Evolutionary conservation across 2,113 vertebrate species (phyloP).

Genomic region (Dissostichus mawsoni): DNA sequence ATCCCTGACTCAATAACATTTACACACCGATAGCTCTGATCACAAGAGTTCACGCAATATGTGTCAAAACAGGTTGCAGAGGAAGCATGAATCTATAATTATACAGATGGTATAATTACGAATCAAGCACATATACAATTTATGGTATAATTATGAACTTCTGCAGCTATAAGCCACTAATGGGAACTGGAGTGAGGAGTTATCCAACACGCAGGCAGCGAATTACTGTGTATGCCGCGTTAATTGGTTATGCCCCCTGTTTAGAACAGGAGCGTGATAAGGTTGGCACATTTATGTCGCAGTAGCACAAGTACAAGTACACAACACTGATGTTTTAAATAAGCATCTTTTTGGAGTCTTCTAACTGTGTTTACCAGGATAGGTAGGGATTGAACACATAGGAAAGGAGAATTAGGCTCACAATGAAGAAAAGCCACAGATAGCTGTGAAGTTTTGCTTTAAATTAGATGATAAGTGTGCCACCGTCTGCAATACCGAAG

Average conservation of each 20-base stretch:
- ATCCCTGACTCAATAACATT: slow-evolving; percentile 63
- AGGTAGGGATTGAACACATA: not conserved
- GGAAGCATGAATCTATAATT: slow-evolving; percentile 79
- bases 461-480: slow-evolving; percentile 16
- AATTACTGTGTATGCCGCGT: slow-evolving; percentile 77
- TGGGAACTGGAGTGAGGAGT: slow-evolving; percentile 77
- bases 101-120: slow-evolving; percentile 77
- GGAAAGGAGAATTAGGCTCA: not conserved
- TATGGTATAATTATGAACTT: slow-evolving; percentile 81
- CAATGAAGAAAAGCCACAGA: not conserved
- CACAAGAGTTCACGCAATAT: slow-evolving; percentile 64
- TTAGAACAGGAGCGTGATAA: slow-evolving; percentile 58
- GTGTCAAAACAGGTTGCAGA: slow-evolving; percentile 77
- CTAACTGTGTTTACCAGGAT: slow-evolving; percentile 37
- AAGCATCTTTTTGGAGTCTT: not conserved
- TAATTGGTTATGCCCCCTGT: slow-evolving; percentile 77
- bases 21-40: slow-evolving; percentile 63
- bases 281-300: slow-evolving; percentile 72
- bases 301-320: slow-evolving; percentile 32
- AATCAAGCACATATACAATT: slow-evolving; percentile 80
- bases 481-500: slow-evolving; percentile 26
- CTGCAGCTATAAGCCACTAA: slow-evolving; percentile 77
- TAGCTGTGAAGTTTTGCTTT: not conserved
- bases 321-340: slow-evolving; percentile 33
- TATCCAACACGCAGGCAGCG: slow-evolving; percentile 78